Conservation (phyloP, 2,888 invertebrate genomes). For the Mythimna pallens region DNA sequence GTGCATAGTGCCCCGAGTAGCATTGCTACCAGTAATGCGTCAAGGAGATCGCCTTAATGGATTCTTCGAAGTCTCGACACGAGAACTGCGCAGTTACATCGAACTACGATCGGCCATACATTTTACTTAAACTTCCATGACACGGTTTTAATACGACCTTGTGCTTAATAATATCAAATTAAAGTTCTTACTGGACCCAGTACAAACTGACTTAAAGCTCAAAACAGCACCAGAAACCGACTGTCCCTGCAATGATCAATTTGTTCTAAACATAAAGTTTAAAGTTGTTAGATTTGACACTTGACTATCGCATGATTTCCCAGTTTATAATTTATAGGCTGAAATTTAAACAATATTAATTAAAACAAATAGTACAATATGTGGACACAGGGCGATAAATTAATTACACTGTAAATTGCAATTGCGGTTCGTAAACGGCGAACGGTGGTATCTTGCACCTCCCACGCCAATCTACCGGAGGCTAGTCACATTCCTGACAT, state of each 20-base stretch:
- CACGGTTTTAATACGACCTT: conserved; percentile 75
- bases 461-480: conserved; percentile 84
- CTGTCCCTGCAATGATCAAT: conserved; percentile 7
- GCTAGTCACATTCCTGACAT: conserved; percentile 88
- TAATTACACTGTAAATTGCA: conserved; percentile 70
- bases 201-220: conserved; percentile 54
- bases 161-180: conserved; percentile 72
- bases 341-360: neutral
- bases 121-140: conserved; percentile 78
- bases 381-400: conserved; percentile 42
- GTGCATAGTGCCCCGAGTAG: conserved; percentile 66
- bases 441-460: conserved; percentile 79
- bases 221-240: conserved; percentile 25
- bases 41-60: conserved; percentile 83
- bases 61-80: conserved; percentile 79
- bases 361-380: conserved; percentile 14
- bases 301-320: conserved; percentile 29
- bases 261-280: neutral
- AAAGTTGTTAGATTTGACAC: conserved; percentile 6
- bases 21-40: conserved; percentile 76
- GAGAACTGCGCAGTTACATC: conserved; percentile 85
- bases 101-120: conserved; percentile 73
- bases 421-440: conserved; percentile 74
- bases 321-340: conserved; percentile 14
- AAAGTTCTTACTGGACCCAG: conserved; percentile 61